Evolutionary conservation across 92 coral and sea anemone species (phyloP), one percentile per base, ranked within the genome.

Genomic region (Anthopleura xanthogrammica): DNA sequence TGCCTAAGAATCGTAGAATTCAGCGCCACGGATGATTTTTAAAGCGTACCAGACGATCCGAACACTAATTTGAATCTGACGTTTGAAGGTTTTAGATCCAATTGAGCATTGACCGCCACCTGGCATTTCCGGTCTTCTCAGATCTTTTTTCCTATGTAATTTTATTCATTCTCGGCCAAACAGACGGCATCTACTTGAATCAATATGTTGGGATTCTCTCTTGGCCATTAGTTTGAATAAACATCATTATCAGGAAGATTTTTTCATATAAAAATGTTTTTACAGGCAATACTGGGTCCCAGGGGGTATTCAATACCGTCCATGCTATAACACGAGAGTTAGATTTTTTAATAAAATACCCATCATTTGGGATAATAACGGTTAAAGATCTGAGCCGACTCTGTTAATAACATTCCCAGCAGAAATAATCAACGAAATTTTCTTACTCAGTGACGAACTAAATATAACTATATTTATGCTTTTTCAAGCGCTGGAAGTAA

Each of bases 111-210:
- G 36, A n/a, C 66, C 39, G 74, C 52, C 84, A 81, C 84, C 84
- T 81, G 84, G 84, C 20, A 81, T 81, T 81, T 81, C 84, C 84
- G 84, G 84, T 3, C 19, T 19, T 20, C 60, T 52, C 36, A 77
- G 56, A 39, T 75, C 20, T 22, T 22, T 77, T 46, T 77, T 77
- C 40, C n/a, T 77, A 41, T 22, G 58, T 42, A 73, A 76, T 52
- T 81, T 60, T 41, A 71, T 52, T 71, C 77, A 8, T 8, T 29
- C 36, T 0, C 16, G 76, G 20, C 41, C n/a, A 81, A 46, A 41
- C 71, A 70, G 77, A 81, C 65, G 66, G 74, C 65, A 68, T 70
- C 64, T 23, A 66, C 48, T 2, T 5, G 22, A 17, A 60, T 50
- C 23, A 16, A 70, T 68, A 68, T 9, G 74, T 36, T 13, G 65